These are phyloP conservation scores for Vanessa cardui DNA, from an alignment of 2,888 invertebrate species.

Conservation along the genomic window DNA sequence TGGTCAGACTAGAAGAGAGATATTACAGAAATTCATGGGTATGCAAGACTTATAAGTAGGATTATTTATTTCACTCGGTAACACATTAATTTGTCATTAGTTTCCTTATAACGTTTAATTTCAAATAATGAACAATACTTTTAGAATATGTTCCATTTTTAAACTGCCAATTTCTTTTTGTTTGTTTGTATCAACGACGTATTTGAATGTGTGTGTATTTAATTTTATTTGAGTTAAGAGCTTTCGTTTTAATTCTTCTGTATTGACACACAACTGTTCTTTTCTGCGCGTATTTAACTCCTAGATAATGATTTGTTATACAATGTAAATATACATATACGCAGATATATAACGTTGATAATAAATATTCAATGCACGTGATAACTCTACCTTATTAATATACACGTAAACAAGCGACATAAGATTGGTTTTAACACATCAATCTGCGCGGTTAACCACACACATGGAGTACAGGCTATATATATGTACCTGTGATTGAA, in stretches of 20 bases:
- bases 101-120: background rate
- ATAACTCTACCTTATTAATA: background rate
- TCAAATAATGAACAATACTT: background rate
- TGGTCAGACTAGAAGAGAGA: background rate
- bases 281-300: too few relatives aligned
- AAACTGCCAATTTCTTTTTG: background rate
- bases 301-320: background rate
- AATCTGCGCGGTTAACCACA: background rate
- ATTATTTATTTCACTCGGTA: background rate
- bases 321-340: background rate
- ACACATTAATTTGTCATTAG: background rate
- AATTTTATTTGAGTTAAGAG: too few relatives aligned
- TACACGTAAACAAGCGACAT: background rate
- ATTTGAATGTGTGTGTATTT: too few relatives aligned
- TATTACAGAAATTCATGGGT: background rate
- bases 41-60: background rate
- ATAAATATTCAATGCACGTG: background rate
- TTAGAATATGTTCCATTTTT: too few relatives aligned
- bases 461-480: background rate
- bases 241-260: too few relatives aligned
- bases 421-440: conserved; percentile 2
- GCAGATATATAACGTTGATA: background rate
- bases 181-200: background rate
- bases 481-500: background rate
- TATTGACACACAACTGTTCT: too few relatives aligned